Base-by-base conservation (phyloP, 2,113 vertebrate species). In the Gambusia affinis region DNA sequence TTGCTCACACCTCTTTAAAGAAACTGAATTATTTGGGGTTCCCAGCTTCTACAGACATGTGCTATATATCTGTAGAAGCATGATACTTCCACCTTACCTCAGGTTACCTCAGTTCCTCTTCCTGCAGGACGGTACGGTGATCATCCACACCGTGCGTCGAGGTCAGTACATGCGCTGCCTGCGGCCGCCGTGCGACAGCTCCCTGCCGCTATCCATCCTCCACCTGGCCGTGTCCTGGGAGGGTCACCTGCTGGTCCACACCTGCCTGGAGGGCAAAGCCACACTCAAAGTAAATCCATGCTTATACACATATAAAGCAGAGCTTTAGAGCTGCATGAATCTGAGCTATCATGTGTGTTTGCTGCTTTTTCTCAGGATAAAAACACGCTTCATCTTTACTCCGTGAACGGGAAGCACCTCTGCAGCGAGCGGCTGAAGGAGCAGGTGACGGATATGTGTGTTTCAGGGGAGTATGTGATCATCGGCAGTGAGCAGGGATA, bases 151-250 rank as follows among this genome's bases (percentile, higher is more conserved):
- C 0, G 87, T 99, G 75, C 95, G 94, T 60, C 95, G 95, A 60
- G 97, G 98, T 61, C 97, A 99, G 87, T 97, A 97, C 17, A 94
- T 98, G 95, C 95, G 96, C 76, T 97, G 95, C 54, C 88, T 99
- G 88, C 92, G 94, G 0, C 98, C 97, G 0, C 97, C 97, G 0
- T 97, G 94, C 78, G 97, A 98, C 82, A 98, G 96, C 87, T 96
- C 96, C 2, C 94, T 97, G 67, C 93, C 95, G 11, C 88, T 96
- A 61, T 95, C 95, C 44, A 92, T 99, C 92, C 96, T 95, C 37
- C 96, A 95, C 74, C 91, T 99, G 88, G 95, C 96, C 35, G 74
- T 99, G 76, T 99, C 97, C 66, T 98, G 94, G 95, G 98, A 99
- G 93, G 97, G 98, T 70, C 96, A 98, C 85, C 91, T 97, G 72